These are phyloP conservation scores for Phanerotoma sp. DNA, from an alignment of 2,888 invertebrate species.

Conservation along the genomic window DNA sequence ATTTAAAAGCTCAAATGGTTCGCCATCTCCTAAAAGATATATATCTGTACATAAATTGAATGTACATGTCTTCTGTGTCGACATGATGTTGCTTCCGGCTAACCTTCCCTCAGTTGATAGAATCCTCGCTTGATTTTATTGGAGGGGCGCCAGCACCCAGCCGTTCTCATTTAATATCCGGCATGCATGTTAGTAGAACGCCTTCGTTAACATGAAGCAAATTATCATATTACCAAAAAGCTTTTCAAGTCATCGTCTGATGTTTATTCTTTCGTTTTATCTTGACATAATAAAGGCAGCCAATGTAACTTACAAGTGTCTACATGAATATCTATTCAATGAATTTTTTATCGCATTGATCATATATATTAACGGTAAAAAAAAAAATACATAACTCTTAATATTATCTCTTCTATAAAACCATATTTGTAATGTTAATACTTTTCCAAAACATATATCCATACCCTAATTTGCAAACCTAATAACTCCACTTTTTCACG, in stretches of 20 bases:
- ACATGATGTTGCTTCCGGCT: constrained; percentile 10
- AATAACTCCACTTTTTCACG: no score
- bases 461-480: no score
- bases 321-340: no score
- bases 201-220: constrained; percentile 36
- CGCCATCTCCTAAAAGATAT: not conserved
- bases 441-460: no score
- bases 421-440: no score
- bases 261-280: not conserved
- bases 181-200: constrained; percentile 26
- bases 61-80: constrained; percentile 3
- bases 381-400: no score
- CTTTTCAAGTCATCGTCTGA: constrained; percentile 8
- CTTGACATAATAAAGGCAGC: no score
- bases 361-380: no score
- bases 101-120: not conserved
- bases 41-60: constrained; percentile 8
- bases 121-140: constrained; percentile 4
- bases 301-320: no score
- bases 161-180: constrained; percentile 34
- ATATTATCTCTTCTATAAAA: no score
- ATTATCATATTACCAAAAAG: constrained; percentile 30
- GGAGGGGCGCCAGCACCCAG: constrained; percentile 13
- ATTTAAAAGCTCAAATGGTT: no score
- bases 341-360: no score